Evolutionary conservation across 2,888 invertebrate species (phyloP), one percentile per base, ranked within the genome.

Genomic region (Anthophora plumipes): DNA sequence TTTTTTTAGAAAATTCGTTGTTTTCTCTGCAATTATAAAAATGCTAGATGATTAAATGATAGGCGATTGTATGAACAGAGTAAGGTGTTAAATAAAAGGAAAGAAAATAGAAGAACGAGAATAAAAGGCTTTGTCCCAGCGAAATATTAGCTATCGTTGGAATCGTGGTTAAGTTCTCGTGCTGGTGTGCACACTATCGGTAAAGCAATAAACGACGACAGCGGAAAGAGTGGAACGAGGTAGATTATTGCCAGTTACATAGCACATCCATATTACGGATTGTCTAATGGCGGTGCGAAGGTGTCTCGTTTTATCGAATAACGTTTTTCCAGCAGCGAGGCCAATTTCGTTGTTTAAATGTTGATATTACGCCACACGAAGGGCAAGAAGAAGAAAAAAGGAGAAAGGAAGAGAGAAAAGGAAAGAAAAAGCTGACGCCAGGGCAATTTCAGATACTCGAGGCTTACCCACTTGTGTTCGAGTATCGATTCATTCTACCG

Each of bases 401-500:
- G 39, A 14, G 22, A n/a, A 12, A 9, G 20, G 20, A 48, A 2
- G 12, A 17, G 0, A n/a, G 39, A 14, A 22, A n/a, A 8, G 8
- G 20, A 25, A 41, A 4, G 9, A 50, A 59, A 48, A 52, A 50
- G 75, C 50, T 57, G 63, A 66, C 66, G 46, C 37, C 57, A 43
- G n/a, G 11, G 37, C 43, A 64, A 64, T 78, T 78, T 75, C 46
- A 59, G 39, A 54, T 57, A 46, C 50, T 75, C 50, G 63, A 64
- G 63, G 12, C 37, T 68, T 12, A 22, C 17, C 43, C 54, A 12
- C 61, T 69, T 63, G 50, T 14, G 63, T 74, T 59, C 61, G 59
- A 52, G 59, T 64, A 76, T 79, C 69, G 76, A 75, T 79, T 70
- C 37, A 50, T 22, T 55, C 48, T 9, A 41, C 22, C 43, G 41